A percentile compares a stretch with the other conserved stretches of the same genome.
phyloP scores from a whole-genome alignment of 2,888 invertebrate genomes.

The Drosophila flavopinicola region DNA sequence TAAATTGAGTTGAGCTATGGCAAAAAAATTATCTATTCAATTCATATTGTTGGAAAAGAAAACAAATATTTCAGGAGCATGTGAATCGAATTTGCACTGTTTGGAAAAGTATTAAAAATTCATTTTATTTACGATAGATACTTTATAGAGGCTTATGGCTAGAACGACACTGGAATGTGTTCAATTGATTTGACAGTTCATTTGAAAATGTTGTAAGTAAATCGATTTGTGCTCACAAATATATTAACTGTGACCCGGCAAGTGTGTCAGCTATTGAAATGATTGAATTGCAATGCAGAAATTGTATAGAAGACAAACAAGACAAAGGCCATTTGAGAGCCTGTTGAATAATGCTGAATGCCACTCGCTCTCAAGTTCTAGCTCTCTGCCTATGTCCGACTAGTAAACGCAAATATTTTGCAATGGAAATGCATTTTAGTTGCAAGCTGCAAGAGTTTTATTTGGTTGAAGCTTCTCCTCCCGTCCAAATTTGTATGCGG shows the following conservation, averaged over 20 bases:
- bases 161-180: neutral
- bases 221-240: neutral
- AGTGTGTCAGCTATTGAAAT: conserved; percentile 4
- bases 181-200: neutral
- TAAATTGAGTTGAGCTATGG: conserved; percentile 11
- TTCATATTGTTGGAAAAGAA: neutral
- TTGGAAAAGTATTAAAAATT: neutral
- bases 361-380: neutral
- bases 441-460: conserved; percentile 35
- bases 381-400: neutral
- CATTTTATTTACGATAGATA: conserved; percentile 2
- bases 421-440: conserved; percentile 39
- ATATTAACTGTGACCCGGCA: neutral
- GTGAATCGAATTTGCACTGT: neutral
- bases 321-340: conserved; percentile 6
- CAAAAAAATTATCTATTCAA: neutral
- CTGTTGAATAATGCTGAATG: conserved; percentile 7
- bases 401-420: conserved; percentile 13
- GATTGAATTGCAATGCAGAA: conserved; percentile 2
- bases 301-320: conserved; percentile 12
- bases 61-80: neutral
- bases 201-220: neutral
- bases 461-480: conserved; percentile 14
- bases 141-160: neutral
- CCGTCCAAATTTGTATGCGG: conserved; percentile 7